phyloP scores from a whole-genome alignment of 1,140 invertebrate species.

The Apis dorsata region DNA sequence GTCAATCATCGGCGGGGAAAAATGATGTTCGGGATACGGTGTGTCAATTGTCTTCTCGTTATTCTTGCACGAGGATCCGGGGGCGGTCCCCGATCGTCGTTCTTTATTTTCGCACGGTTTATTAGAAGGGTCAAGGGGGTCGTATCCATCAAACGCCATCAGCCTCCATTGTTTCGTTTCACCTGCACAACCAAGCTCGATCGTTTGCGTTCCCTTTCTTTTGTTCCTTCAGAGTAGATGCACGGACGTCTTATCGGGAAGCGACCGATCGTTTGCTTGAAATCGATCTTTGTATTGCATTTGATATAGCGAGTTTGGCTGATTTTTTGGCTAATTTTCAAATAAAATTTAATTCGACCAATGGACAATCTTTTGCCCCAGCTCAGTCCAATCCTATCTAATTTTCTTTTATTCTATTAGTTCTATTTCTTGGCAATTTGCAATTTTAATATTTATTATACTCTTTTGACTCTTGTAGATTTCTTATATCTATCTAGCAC shows the following conservation, averaged over 20 bases:
- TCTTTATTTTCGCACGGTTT: slow-evolving; percentile 63
- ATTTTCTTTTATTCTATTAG: no score
- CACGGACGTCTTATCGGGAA: slow-evolving; percentile 44
- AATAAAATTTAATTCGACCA: no score
- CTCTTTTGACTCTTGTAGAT: no score
- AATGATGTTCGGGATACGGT: slow-evolving; percentile 34
- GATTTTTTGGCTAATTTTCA: no score
- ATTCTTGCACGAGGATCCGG: slow-evolving; percentile 18
- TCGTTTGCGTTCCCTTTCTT: slow-evolving; percentile 38
- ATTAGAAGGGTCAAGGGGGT: slow-evolving; percentile 66
- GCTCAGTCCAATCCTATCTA: no score
- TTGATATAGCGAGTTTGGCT: no score
- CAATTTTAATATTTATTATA: no score
- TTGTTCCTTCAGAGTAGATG: slow-evolving; percentile 1
- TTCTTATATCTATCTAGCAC: no score
- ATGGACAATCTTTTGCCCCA: no score
- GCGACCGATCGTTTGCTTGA: not conserved
- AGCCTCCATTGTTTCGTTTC: slow-evolving; percentile 65
- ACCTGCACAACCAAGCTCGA: slow-evolving; percentile 41
- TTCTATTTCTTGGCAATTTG: no score
- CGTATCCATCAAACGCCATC: slow-evolving; percentile 69
- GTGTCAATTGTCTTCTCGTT: slow-evolving; percentile 52
- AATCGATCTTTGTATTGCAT: not conserved
- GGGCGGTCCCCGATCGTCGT: slow-evolving; percentile 44
- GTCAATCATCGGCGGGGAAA: slow-evolving; percentile 53